phyloP scores from a whole-genome alignment of 2,113 vertebrate genomes.

The Takifugu bimaculatus region DNA sequence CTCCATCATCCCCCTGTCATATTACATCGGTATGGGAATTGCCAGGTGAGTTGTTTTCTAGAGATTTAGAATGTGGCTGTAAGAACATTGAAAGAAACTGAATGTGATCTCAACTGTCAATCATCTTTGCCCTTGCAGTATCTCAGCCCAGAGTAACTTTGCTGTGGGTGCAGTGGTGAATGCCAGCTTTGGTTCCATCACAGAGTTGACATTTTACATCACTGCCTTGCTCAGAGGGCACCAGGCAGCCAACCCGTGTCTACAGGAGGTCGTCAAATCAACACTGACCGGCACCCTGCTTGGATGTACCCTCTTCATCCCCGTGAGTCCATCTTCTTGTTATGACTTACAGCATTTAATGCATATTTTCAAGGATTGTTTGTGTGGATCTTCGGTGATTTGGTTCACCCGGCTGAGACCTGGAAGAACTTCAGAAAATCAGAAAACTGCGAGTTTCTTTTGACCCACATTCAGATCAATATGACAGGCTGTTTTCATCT shows the following conservation, averaged over 20 bases:
- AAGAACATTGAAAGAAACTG: not conserved
- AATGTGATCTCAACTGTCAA: not conserved
- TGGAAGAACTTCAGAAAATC: no score
- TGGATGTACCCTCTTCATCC: constrained; percentile 85
- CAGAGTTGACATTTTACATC: constrained; percentile 89
- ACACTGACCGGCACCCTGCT: constrained; percentile 83
- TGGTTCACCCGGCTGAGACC: no score
- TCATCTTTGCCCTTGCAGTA: constrained; percentile 61
- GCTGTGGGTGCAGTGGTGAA: constrained; percentile 87
- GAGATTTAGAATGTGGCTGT: not conserved
- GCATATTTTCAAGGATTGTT: no score
- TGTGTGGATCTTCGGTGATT: no score
- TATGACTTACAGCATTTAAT: not conserved
- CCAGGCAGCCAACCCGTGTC: constrained; percentile 72
- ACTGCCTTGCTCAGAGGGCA: constrained; percentile 82
- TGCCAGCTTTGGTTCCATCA: constrained; percentile 86
- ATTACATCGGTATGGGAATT: constrained; percentile 90
- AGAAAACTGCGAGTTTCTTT: no score
- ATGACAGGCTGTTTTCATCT: no score
- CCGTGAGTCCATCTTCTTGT: constrained; percentile 68
- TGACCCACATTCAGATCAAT: no score
- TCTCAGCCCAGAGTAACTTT: constrained; percentile 88
- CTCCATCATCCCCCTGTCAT: constrained; percentile 86
- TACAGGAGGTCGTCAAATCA: constrained; percentile 83
- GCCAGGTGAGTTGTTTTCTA: constrained; percentile 74